Evolutionary conservation across 2,113 vertebrate genomes (phyloP).

Genomic region (Rallus limicola): DNA sequence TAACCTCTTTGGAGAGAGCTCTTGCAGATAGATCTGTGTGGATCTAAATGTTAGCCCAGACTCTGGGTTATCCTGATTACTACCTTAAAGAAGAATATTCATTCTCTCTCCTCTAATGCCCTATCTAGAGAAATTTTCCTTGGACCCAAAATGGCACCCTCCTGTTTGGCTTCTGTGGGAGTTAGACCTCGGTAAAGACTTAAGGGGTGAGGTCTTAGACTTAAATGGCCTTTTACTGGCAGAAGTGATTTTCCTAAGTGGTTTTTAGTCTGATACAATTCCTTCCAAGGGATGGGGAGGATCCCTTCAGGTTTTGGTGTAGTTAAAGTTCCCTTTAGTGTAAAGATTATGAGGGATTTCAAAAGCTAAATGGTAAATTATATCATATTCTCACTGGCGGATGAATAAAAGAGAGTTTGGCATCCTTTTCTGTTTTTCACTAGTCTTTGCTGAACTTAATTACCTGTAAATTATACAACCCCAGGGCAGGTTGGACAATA

Average conservation of each 20-base stretch:
- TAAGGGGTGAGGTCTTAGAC: neutral
- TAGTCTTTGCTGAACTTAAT: constrained; percentile 22
- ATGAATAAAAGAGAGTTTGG: constrained; percentile 15
- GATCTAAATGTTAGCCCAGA: neutral
- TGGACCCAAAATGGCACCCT: neutral
- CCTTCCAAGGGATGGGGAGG: neutral
- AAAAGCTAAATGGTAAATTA: neutral
- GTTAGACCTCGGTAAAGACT: neutral
- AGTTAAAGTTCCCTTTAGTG: neutral
- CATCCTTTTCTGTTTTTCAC: neutral
- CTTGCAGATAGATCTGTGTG: neutral
- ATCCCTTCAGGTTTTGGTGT: neutral
- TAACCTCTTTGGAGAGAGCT: neutral
- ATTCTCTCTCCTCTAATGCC: neutral
- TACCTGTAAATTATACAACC: neutral
- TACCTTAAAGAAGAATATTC: neutral
- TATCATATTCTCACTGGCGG: neutral
- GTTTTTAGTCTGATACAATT: neutral
- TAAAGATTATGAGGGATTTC: neutral
- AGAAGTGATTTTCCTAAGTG: neutral
- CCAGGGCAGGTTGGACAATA: neutral
- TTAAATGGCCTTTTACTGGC: neutral
- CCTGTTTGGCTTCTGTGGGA: neutral
- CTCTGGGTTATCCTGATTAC: neutral
- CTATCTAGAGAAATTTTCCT: neutral